phyloP scores from a whole-genome alignment of 2,888 invertebrate genomes.

The Troglohyphantes excavatus region DNA sequence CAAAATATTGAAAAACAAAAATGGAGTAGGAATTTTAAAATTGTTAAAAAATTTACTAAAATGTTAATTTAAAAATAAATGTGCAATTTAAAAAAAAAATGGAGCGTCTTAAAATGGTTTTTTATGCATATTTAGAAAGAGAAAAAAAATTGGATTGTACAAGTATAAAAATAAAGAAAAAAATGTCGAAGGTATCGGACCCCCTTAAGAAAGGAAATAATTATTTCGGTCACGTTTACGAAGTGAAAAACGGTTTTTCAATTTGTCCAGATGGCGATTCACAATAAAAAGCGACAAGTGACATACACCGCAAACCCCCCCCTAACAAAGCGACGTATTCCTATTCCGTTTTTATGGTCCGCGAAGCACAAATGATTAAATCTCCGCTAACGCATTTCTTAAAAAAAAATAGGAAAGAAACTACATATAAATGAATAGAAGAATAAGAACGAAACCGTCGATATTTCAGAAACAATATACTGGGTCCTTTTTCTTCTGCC shows the following conservation, averaged over 20 bases:
- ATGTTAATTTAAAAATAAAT: no score
- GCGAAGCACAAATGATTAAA: slow-evolving; percentile 13
- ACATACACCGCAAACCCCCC: background rate
- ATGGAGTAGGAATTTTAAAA: no score
- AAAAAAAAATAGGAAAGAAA: background rate
- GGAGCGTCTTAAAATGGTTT: no score
- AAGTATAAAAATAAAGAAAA: no score
- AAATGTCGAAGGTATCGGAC: no score
- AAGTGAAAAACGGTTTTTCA: background rate
- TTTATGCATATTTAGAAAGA: no score
- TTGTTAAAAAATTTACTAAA: no score
- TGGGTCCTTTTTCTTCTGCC: slow-evolving; percentile 19
- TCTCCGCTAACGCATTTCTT: background rate
- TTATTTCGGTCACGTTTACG: no score
- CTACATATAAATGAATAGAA: slow-evolving; percentile 39
- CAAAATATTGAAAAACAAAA: no score
- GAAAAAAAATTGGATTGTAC: no score
- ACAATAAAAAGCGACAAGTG: background rate
- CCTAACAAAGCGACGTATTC: background rate
- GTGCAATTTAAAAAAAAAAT: no score
- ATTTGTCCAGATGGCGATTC: background rate
- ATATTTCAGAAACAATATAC: slow-evolving; percentile 56
- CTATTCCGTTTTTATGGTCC: background rate
- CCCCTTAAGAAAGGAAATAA: no score
- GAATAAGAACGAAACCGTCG: background rate